These are phyloP conservation scores for Gryllus longicercus DNA, from an alignment of 2,888 invertebrate genomes.

Conservation along the genomic window DNA sequence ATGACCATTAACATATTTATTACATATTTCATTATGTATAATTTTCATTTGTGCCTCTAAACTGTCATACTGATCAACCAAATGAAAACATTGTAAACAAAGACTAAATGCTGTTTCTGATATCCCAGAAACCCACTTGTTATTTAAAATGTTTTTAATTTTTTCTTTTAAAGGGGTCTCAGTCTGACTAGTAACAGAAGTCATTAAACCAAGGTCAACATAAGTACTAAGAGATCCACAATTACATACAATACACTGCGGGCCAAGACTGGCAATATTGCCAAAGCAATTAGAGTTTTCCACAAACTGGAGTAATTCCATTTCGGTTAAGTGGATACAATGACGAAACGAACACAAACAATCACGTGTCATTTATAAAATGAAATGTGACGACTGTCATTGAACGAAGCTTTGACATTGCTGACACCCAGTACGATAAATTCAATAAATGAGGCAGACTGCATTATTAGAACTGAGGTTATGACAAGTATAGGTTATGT, in stretches of 20 bases:
- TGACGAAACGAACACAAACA: too few species aligned
- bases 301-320: too few species aligned
- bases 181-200: background rate
- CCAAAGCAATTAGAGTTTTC: too few species aligned
- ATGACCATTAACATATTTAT: conserved; percentile 1
- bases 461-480: too few species aligned
- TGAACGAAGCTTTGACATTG: too few species aligned
- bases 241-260: background rate
- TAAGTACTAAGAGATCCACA: background rate
- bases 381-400: too few species aligned
- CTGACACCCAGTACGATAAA: too few species aligned
- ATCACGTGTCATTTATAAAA: too few species aligned
- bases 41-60: background rate
- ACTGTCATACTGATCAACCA: background rate
- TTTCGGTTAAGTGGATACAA: too few species aligned
- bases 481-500: too few species aligned
- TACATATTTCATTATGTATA: conserved; percentile 1
- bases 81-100: background rate
- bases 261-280: background rate
- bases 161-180: background rate
- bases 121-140: background rate
- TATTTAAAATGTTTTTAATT: background rate
- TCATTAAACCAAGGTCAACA: background rate
- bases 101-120: conserved; percentile 1
- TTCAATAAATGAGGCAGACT: too few species aligned